Evolutionary conservation across 1,140 invertebrate genomes (phyloP).

Genomic region (Drosophila pachea): DNA sequence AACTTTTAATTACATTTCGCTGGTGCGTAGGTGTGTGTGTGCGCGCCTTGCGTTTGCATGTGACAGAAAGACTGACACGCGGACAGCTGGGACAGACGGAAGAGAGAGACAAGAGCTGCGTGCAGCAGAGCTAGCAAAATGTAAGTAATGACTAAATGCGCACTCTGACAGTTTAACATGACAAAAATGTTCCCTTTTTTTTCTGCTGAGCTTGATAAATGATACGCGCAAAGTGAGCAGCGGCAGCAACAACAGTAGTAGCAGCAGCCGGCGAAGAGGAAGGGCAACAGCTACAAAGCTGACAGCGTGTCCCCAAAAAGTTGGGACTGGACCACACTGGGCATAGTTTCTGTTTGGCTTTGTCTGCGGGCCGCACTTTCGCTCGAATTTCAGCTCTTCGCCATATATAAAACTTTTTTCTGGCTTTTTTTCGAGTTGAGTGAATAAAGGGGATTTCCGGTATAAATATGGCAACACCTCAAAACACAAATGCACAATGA

Average conservation of each 20-base stretch:
- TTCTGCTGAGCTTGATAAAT: slow-evolving; percentile 76
- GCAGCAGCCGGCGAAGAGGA: background rate
- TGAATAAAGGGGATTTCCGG: slow-evolving; percentile 60
- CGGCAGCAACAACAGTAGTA: slow-evolving; percentile 3
- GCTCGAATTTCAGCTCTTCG: slow-evolving; percentile 39
- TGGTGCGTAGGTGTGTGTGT: slow-evolving; percentile 43
- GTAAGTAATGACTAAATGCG: slow-evolving; percentile 77
- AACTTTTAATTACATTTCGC: slow-evolving; percentile 73
- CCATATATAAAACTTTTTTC: background rate
- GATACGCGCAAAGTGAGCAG: slow-evolving; percentile 48
- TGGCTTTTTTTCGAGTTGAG: slow-evolving; percentile 41
- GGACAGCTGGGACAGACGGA: slow-evolving; percentile 12
- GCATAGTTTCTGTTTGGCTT: slow-evolving; percentile 11
- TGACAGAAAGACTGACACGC: slow-evolving; percentile 47
- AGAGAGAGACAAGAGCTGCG: slow-evolving; percentile 9
- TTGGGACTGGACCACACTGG: slow-evolving; percentile 48
- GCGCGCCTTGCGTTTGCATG: slow-evolving; percentile 50
- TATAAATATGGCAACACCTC: slow-evolving; percentile 60
- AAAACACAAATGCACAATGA: slow-evolving; percentile 61
- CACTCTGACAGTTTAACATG: slow-evolving; percentile 76
- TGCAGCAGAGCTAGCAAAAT: slow-evolving; percentile 44
- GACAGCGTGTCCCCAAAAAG: slow-evolving; percentile 37
- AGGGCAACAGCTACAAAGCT: slow-evolving; percentile 31
- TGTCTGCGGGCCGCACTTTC: slow-evolving; percentile 43
- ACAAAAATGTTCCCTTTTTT: slow-evolving; percentile 72